Percentiles rank a stretch among this genome's conserved stretches.
phyloP scores from a whole-genome alignment of 2,113 vertebrate species.

The Phyllopteryx taeniolatus region DNA sequence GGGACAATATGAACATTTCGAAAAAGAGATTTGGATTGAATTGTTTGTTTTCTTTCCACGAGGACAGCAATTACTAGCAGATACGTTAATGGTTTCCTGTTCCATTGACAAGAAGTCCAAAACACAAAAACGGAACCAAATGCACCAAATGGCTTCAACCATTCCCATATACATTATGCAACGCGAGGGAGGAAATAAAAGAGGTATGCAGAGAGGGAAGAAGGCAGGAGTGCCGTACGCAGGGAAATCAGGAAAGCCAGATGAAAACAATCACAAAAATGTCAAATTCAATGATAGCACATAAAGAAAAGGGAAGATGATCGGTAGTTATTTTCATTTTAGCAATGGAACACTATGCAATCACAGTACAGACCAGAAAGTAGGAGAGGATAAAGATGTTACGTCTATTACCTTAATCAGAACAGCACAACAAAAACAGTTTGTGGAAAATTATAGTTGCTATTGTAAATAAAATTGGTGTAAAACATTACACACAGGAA shows the following conservation, averaged over 20 bases:
- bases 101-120: background rate
- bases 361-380: background rate
- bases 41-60: background rate
- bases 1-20: background rate
- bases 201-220: background rate
- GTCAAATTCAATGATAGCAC: slow-evolving; percentile 6
- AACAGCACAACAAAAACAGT: no score
- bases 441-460: background rate
- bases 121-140: slow-evolving; percentile 18
- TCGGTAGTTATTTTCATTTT: slow-evolving; percentile 6
- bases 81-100: slow-evolving; percentile 8
- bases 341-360: background rate
- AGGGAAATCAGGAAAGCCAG: background rate
- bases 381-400: background rate
- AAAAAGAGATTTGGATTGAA: background rate
- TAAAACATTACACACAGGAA: no score
- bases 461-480: background rate
- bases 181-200: background rate
- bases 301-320: slow-evolving; percentile 1
- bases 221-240: background rate
- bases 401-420: background rate
- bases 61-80: slow-evolving; percentile 24
- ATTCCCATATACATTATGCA: background rate
- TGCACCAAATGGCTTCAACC: background rate
- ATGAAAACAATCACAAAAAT: slow-evolving; percentile 1